These are phyloP conservation scores for Julus scandinavius DNA, from an alignment of 2,888 invertebrate species.

Conservation along the genomic window DNA sequence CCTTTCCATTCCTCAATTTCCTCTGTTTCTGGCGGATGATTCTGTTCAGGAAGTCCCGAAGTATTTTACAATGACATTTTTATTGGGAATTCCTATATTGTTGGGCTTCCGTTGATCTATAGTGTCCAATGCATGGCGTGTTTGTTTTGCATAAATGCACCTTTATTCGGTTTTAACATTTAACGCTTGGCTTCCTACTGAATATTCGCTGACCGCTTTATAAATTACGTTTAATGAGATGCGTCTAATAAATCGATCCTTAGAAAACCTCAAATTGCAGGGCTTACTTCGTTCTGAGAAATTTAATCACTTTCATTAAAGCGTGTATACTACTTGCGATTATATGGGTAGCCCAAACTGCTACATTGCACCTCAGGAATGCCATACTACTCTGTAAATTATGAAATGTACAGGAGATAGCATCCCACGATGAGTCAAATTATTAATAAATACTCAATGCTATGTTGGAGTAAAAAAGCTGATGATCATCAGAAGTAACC, in stretches of 20 bases:
- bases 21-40: conserved; percentile 10
- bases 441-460: too few relatives aligned
- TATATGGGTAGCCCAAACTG: too few relatives aligned
- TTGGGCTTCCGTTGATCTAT: neutral
- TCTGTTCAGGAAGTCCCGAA: neutral
- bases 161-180: neutral
- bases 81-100: conserved; percentile 9
- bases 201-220: conserved; percentile 30
- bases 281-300: neutral
- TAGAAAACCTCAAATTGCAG: neutral
- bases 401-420: too few relatives aligned
- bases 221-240: conserved; percentile 40
- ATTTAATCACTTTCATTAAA: conserved; percentile 1
- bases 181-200: neutral
- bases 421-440: too few relatives aligned
- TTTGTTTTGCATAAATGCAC: neutral
- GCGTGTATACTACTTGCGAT: neutral
- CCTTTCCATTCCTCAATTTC: neutral
- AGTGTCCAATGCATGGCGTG: neutral
- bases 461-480: too few relatives aligned
- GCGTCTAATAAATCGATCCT: conserved; percentile 24
- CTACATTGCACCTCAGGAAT: too few relatives aligned
- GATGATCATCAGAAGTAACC: too few relatives aligned
- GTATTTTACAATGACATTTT: conserved; percentile 8
- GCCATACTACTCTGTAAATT: too few relatives aligned